Conservation (phyloP, 2,113 vertebrate species). For the Romanogobio albipinnatus region DNA sequence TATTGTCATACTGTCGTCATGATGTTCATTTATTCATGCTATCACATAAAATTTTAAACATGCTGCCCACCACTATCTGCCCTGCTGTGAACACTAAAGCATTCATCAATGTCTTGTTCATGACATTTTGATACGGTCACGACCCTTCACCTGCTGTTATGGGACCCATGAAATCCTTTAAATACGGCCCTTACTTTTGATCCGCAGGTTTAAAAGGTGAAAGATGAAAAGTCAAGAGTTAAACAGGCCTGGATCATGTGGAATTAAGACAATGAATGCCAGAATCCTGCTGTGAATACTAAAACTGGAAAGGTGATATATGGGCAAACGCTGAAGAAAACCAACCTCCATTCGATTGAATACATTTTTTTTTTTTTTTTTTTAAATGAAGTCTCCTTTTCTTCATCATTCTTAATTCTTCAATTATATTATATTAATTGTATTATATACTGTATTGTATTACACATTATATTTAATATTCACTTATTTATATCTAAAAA, state of each 20-base stretch:
- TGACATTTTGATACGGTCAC: conserved; percentile 32
- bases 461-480: not conserved
- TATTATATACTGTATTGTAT: not conserved
- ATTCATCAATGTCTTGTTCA: not conserved
- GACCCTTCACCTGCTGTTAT: not conserved
- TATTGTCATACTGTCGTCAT: not conserved
- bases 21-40: not conserved
- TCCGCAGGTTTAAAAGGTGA: not conserved
- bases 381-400: not conserved
- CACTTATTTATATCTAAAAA: not conserved
- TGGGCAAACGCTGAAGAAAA: not conserved
- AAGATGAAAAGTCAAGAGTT: conserved; percentile 28
- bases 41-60: not conserved
- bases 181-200: conserved; percentile 7
- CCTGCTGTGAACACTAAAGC: conserved; percentile 7
- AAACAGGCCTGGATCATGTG: conserved; percentile 21
- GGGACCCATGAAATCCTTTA: conserved; percentile 21
- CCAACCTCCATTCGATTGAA: not conserved
- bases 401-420: not conserved
- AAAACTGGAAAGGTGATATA: not conserved
- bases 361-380: not conserved
- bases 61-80: not conserved
- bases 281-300: conserved; percentile 15
- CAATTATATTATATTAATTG: not conserved
- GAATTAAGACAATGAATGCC: conserved; percentile 15